phyloP scores from a whole-genome alignment of 2,797 vertebrate genomes.

The Coregonus ussuriensis region DNA sequence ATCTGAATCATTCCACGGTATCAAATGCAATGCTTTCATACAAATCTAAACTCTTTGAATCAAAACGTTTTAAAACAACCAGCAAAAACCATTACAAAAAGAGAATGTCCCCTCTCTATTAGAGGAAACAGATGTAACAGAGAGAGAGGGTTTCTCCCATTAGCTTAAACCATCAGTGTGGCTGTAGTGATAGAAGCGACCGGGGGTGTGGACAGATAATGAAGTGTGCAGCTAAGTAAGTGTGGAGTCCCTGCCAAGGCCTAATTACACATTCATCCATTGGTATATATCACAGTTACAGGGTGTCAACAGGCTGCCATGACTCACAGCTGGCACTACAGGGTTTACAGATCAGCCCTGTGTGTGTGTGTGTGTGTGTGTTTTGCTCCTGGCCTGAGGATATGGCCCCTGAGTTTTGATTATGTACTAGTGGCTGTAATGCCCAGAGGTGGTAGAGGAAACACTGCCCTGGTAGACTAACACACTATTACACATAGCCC shows the following conservation, averaged over 20 bases:
- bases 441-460: slow-evolving; percentile 36
- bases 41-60: neutral
- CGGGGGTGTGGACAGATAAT: slow-evolving; percentile 79
- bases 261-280: slow-evolving; percentile 93
- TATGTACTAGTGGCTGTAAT: slow-evolving; percentile 52
- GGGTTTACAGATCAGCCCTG: slow-evolving; percentile 81
- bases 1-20: neutral
- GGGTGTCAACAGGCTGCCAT: slow-evolving; percentile 86
- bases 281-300: slow-evolving; percentile 91
- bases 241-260: slow-evolving; percentile 84
- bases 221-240: slow-evolving; percentile 84
- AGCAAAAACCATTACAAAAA: no score
- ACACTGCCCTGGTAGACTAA: neutral
- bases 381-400: neutral
- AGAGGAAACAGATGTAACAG: slow-evolving; percentile 54
- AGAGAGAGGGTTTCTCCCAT: slow-evolving; percentile 42
- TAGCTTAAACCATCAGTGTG: slow-evolving; percentile 78
- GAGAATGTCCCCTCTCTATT: neutral
- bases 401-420: slow-evolving; percentile 60
- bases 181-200: slow-evolving; percentile 62
- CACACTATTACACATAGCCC: neutral
- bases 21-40: no score
- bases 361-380: neutral
- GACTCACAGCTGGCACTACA: slow-evolving; percentile 80
- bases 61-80: neutral